Evolutionary conservation across 1,140 invertebrate species (phyloP).

Genomic region (Neuroterus valhalla): DNA sequence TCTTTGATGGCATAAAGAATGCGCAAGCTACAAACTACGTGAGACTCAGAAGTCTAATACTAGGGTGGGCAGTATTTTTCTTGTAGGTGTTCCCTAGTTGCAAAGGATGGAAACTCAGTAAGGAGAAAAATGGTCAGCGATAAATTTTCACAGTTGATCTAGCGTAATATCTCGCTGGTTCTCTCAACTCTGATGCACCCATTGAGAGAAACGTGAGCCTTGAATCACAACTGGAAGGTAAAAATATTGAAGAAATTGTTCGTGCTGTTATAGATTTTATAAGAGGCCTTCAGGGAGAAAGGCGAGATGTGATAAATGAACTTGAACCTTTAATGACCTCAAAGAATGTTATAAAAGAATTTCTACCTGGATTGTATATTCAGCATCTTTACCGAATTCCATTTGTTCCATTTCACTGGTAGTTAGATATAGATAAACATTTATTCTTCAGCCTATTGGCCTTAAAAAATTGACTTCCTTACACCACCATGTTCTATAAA

Average conservation of each 20-base stretch:
- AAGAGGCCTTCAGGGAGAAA: neutral
- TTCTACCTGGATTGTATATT: neutral
- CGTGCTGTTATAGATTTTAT: neutral
- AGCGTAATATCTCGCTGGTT: slow-evolving; percentile 44
- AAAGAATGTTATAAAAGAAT: neutral
- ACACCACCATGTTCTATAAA: too few relatives aligned
- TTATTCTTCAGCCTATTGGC: too few relatives aligned
- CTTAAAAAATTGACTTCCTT: too few relatives aligned
- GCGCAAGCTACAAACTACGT: slow-evolving; percentile 38
- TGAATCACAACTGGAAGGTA: slow-evolving; percentile 42
- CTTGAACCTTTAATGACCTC: neutral
- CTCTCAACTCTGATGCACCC: slow-evolving; percentile 41
- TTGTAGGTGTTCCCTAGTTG: slow-evolving; percentile 32
- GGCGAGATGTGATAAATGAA: neutral
- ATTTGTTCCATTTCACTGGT: too few relatives aligned
- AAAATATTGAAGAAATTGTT: neutral
- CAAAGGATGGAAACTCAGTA: slow-evolving; percentile 38
- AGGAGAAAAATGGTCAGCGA: slow-evolving; percentile 42
- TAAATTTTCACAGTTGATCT: slow-evolving; percentile 48
- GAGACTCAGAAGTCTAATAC: slow-evolving; percentile 37
- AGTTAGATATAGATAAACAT: too few relatives aligned
- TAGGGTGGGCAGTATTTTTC: slow-evolving; percentile 42
- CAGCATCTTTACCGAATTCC: neutral
- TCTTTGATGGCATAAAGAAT: slow-evolving; percentile 30
- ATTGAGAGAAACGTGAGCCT: slow-evolving; percentile 41